These are phyloP conservation scores for Lampris megalopsis DNA, from an alignment of 2,113 vertebrate genomes.

Conservation along the genomic window DNA sequence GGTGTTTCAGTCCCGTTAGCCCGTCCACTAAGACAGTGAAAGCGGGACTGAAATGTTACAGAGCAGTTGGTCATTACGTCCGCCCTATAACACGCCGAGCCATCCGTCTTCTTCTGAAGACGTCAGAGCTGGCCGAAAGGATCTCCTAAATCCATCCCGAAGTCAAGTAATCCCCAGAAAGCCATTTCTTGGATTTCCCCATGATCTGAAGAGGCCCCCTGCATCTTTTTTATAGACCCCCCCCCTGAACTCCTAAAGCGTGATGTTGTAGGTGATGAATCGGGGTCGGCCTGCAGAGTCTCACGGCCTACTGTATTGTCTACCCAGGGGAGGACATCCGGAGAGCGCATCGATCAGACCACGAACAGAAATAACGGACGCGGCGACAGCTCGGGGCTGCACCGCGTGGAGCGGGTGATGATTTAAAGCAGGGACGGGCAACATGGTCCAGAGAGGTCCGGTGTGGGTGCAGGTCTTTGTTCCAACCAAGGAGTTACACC, in stretches of 20 bases:
- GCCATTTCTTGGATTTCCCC: constrained; percentile 6
- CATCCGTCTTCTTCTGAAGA: constrained; percentile 9
- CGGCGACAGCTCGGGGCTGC: constrained; percentile 46
- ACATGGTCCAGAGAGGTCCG: no score
- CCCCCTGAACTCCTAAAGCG: constrained; percentile 46
- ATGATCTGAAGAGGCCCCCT: constrained; percentile 25
- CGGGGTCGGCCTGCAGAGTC: constrained; percentile 62
- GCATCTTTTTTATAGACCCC: constrained; percentile 38
- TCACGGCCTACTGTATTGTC: constrained; percentile 70
- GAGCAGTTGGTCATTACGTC: not conserved
- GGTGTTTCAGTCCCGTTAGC: no score
- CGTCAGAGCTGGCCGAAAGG: constrained; percentile 10
- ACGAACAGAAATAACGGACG: constrained; percentile 52
- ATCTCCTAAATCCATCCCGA: constrained; percentile 5
- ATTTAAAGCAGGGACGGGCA: constrained; percentile 9
- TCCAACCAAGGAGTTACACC: no score
- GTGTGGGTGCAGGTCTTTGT: no score
- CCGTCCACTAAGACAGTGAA: no score
- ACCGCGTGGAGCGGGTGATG: constrained; percentile 48
- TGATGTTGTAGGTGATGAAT: constrained; percentile 69
- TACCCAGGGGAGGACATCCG: constrained; percentile 63
- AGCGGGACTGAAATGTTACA: no score
- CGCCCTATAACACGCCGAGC: not conserved
- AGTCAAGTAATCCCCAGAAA: constrained; percentile 14
- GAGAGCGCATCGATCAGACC: constrained; percentile 68